A percentile compares a stretch with the other conserved stretches of the same genome.
Conservation (phyloP, 1,140 invertebrate genomes). For the Zaprionus ornatus region DNA sequence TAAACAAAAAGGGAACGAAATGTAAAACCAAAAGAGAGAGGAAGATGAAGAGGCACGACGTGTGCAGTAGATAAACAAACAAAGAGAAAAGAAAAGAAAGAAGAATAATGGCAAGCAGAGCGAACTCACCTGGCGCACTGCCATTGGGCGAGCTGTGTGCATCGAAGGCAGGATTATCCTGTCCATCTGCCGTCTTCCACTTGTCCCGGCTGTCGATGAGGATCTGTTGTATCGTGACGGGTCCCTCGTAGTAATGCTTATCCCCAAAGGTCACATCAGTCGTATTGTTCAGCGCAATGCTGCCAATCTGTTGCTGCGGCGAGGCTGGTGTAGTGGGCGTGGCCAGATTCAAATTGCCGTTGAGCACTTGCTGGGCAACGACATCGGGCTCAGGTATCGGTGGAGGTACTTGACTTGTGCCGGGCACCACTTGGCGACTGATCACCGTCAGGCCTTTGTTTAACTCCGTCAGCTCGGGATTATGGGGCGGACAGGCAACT, state of each 20-base stretch:
- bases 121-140: slow-evolving; percentile 47
- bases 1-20: slow-evolving; percentile 2
- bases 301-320: slow-evolving; percentile 81
- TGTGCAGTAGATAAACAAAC: background rate
- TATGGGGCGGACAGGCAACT: slow-evolving; percentile 64
- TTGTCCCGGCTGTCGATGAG: slow-evolving; percentile 83
- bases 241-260: slow-evolving; percentile 87
- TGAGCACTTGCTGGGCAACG: slow-evolving; percentile 62
- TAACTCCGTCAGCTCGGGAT: slow-evolving; percentile 63
- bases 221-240: slow-evolving; percentile 88
- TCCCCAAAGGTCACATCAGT: slow-evolving; percentile 88
- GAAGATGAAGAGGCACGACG: background rate
- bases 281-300: slow-evolving; percentile 86
- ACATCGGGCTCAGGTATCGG: slow-evolving; percentile 19
- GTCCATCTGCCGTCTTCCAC: slow-evolving; percentile 67
- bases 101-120: background rate
- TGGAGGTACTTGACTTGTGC: background rate
- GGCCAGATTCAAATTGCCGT: slow-evolving; percentile 50
- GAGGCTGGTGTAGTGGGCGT: slow-evolving; percentile 33
- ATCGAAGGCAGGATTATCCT: slow-evolving; percentile 73
- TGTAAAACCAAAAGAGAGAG: background rate
- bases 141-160: slow-evolving; percentile 39
- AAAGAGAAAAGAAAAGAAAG: slow-evolving; percentile 1
- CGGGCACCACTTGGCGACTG: slow-evolving; percentile 58
- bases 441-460: slow-evolving; percentile 66